Evolutionary conservation across 2,797 vertebrate genomes (phyloP), one percentile per base, ranked within the genome.

Genomic region (Syndactyla subalaris): DNA sequence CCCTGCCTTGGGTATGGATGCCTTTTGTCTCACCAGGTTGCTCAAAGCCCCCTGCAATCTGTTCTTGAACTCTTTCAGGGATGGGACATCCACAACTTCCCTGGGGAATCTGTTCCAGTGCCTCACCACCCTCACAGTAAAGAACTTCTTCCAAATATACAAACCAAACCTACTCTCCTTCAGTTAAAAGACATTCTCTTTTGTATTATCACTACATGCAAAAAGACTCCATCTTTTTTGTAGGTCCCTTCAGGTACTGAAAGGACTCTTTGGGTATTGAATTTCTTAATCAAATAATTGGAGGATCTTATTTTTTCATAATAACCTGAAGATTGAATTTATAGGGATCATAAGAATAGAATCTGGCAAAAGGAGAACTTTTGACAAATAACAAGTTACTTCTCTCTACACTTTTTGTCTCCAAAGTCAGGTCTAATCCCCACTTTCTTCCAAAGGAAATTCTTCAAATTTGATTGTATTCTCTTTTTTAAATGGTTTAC

Each of bases 181-280:
- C 51, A 27, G 14, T 65, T 49, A 51, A 38, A 82, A 49, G 23
- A 5, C 63, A 24, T 76, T n/a, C 26, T 16, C 26, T 9, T 10
- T 63, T 36, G 3, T 27, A 8, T 9, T 46, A 17, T 17, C 12
- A 12, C 21, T 23, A 19, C 10, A 10, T 0, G 0, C 3, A 15
- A 52, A 51, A 46, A 27, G 8, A 20, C 7, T 6, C 38, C n/a
- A 9, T 32, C 24, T 32, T 48, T 48, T 5, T 59, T 32, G 5
- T 41, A 41, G 19, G 7, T 77, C 14, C 12, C 26, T 39, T 83
- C 57, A 65, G 29, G 29, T 34, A 14, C 29, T 59, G 45, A 51
- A 58, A 45, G 2, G 14, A 52, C 6, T 7, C 16, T 66, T 52
- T 0, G 0, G 7, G 4, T 59, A 12, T 1, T 38, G 38, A 24